Conservation (phyloP, 2,888 invertebrate species). For the Charanyca ferruginea region DNA sequence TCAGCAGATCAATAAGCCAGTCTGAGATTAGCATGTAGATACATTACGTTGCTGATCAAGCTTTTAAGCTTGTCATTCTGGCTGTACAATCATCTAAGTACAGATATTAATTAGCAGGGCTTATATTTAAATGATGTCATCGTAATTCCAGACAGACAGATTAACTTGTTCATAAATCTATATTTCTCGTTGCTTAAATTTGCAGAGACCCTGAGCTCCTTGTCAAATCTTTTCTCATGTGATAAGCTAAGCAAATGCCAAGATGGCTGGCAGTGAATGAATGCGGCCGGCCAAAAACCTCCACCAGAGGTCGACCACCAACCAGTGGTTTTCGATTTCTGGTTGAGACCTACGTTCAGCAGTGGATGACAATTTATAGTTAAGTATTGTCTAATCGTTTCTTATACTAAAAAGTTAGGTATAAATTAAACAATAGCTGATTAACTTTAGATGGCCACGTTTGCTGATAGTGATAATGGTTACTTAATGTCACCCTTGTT, state of each 20-base stretch:
- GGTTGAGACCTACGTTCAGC: too few relatives aligned
- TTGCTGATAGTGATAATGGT: background rate
- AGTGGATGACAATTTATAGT: too few relatives aligned
- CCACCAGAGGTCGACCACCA: too few relatives aligned
- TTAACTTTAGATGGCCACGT: background rate
- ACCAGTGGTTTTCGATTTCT: too few relatives aligned
- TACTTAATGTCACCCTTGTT: background rate
- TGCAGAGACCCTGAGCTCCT: background rate
- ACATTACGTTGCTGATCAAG: background rate
- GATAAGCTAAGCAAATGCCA: background rate
- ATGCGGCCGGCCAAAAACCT: too few relatives aligned
- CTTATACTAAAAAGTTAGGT: too few relatives aligned
- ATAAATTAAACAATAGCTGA: background rate
- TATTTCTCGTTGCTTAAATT: background rate
- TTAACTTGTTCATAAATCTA: background rate
- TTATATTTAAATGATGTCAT: background rate
- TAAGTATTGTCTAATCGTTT: too few relatives aligned
- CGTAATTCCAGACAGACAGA: background rate
- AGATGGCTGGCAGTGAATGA: too few relatives aligned
- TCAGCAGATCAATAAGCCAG: constrained; percentile 11
- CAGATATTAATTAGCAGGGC: background rate
- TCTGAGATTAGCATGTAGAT: background rate
- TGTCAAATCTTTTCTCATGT: too few relatives aligned
- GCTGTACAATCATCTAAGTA: background rate
- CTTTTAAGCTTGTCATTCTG: background rate